Evolutionary conservation across 1,140 invertebrate species (phyloP).

Genomic region (Trachymyrmex septentrionalis): DNA sequence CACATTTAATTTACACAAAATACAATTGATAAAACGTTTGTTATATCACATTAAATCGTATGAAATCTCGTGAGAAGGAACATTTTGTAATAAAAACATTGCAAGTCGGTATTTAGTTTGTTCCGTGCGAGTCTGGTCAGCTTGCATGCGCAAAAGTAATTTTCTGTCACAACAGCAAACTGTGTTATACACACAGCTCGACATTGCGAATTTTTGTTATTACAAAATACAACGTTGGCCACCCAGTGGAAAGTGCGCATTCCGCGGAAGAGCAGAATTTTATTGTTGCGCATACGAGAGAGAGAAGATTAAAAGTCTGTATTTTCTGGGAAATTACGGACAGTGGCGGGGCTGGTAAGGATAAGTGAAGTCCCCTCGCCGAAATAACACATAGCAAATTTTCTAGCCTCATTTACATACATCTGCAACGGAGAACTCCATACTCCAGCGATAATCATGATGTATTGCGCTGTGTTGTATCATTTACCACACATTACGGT

Average conservation of each 20-base stretch:
- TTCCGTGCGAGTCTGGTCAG: conserved; percentile 21
- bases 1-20: not conserved
- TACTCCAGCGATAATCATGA: conserved; percentile 58
- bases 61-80: conserved; percentile 10
- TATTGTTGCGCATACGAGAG: conserved; percentile 46
- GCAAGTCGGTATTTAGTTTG: conserved; percentile 33
- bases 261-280: conserved; percentile 49
- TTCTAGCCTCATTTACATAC: conserved; percentile 48
- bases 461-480: conserved; percentile 56
- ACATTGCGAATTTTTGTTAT: conserved; percentile 61
- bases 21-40: not conserved
- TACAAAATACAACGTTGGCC: conserved; percentile 54
- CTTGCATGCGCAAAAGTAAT: conserved; percentile 47
- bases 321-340: conserved; percentile 56
- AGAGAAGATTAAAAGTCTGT: conserved; percentile 61
- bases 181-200: conserved; percentile 37
- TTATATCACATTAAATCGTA: not conserved
- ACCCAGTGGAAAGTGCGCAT: conserved; percentile 21
- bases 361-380: conserved; percentile 51
- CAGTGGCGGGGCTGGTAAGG: conserved; percentile 30
- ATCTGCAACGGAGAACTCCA: conserved; percentile 46
- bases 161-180: conserved; percentile 56
- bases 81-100: conserved; percentile 49
- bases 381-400: conserved; percentile 59
- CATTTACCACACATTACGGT: conserved; percentile 52